These are phyloP conservation scores for Limnodromus scolopaceus DNA, from an alignment of 2,797 vertebrate species.

Conservation along the genomic window DNA sequence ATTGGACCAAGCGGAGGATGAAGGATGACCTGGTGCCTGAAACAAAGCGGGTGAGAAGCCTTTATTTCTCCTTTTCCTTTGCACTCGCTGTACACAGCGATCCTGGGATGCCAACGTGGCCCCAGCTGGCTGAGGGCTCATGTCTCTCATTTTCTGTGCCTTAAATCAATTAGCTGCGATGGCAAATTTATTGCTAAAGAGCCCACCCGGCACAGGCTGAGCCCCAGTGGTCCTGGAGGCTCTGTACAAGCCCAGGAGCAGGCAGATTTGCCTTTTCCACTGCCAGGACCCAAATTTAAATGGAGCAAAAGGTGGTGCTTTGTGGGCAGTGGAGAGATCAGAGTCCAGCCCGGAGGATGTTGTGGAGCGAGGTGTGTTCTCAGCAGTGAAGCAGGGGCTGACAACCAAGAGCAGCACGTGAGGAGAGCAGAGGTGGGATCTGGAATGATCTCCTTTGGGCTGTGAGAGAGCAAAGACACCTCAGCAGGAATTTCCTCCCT, in stretches of 20 bases:
- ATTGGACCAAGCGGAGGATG: constrained; percentile 94
- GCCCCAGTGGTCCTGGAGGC: neutral
- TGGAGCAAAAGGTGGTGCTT: neutral
- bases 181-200: neutral
- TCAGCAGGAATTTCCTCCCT: neutral
- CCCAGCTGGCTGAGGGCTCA: neutral
- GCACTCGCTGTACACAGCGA: neutral
- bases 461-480: neutral
- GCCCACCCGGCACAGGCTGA: neutral
- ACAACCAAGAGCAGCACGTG: neutral
- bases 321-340: neutral
- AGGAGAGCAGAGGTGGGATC: neutral
- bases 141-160: neutral
- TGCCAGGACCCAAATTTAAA: neutral
- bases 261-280: neutral
- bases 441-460: fast-evolving
- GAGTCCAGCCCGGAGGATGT: neutral
- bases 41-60: constrained; percentile 88
- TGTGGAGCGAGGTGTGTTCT: neutral
- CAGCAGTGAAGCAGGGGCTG: neutral
- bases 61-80: neutral
- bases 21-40: constrained; percentile 97
- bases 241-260: neutral
- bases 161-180: constrained; percentile 4
- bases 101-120: neutral